Conservation (phyloP, 2,888 invertebrate species). For the Machimus atricapillus region DNA sequence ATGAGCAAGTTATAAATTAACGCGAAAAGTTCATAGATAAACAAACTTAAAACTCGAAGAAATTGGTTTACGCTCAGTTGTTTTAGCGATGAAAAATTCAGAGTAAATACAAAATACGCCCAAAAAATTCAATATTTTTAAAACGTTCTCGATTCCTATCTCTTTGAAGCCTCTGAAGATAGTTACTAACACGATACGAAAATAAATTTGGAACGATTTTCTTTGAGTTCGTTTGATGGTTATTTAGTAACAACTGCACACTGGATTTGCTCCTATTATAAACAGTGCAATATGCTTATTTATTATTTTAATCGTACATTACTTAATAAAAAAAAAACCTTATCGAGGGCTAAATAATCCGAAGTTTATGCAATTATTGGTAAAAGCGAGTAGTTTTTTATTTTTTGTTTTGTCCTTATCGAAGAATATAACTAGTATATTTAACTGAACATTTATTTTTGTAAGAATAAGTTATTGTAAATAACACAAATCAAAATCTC, state of each 20-base stretch:
- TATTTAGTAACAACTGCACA: not conserved
- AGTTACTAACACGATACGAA: not conserved
- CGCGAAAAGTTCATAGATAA: not conserved
- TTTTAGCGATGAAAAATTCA: not conserved
- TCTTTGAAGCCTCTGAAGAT: not conserved
- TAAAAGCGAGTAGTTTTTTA: not conserved
- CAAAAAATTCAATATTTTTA: not conserved
- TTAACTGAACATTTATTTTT: not conserved
- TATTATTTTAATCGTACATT: not conserved
- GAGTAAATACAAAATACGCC: not conserved
- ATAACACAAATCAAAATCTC: no score
- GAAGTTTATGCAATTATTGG: not conserved
- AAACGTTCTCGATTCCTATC: conserved; percentile 3
- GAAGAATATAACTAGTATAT: not conserved
- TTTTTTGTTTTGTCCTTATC: no score
- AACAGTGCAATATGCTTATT: not conserved
- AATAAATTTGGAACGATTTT: not conserved
- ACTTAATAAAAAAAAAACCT: not conserved
- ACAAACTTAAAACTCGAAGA: not conserved
- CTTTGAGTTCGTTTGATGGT: not conserved
- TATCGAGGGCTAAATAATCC: not conserved
- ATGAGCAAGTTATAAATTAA: not conserved
- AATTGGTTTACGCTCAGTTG: not conserved
- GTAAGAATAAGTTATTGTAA: no score
- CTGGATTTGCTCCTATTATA: not conserved